These are phyloP conservation scores for Megaceryle maxima DNA, from an alignment of 2,113 vertebrate species.

Conservation along the genomic window DNA sequence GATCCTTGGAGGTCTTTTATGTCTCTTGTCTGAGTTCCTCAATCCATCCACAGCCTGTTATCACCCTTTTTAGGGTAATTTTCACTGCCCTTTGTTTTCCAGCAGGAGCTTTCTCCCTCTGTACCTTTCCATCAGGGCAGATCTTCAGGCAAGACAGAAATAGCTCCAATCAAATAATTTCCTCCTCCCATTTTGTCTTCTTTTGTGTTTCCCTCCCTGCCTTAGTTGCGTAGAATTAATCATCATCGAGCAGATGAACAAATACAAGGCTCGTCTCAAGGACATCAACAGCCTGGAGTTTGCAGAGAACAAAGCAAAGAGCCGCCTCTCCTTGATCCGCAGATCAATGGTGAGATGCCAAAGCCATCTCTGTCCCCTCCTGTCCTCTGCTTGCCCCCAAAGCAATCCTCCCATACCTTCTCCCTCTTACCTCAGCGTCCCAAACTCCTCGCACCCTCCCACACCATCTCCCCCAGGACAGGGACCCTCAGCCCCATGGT, in stretches of 20 bases:
- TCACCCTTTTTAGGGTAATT: neutral
- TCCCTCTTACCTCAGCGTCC: slow-evolving; percentile 27
- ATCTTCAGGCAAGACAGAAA: neutral
- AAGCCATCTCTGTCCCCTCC: neutral
- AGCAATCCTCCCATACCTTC: slow-evolving; percentile 23
- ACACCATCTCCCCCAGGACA: neutral
- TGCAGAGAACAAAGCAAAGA: slow-evolving; percentile 96
- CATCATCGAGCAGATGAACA: slow-evolving; percentile 96
- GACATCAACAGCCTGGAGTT: slow-evolving; percentile 98
- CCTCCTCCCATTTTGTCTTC: neutral
- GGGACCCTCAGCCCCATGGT: neutral
- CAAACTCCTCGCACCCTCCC: neutral
- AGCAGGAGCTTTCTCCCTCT: neutral
- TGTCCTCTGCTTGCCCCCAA: slow-evolving; percentile 10
- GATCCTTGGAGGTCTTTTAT: neutral
- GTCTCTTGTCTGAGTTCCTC: neutral
- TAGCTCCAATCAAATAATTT: neutral
- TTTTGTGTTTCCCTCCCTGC: neutral
- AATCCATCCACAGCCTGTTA: fast-evolving
- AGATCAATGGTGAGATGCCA: slow-evolving; percentile 91
- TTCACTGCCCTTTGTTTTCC: neutral
- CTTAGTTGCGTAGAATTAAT: slow-evolving; percentile 93
- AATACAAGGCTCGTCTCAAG: slow-evolving; percentile 93
- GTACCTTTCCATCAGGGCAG: neutral
- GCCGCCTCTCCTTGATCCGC: slow-evolving; percentile 90